Percentiles rank a stretch among this genome's conserved stretches.
Conservation (phyloP, 2,797 vertebrate genomes). For the Sebastes taczanowskii region DNA sequence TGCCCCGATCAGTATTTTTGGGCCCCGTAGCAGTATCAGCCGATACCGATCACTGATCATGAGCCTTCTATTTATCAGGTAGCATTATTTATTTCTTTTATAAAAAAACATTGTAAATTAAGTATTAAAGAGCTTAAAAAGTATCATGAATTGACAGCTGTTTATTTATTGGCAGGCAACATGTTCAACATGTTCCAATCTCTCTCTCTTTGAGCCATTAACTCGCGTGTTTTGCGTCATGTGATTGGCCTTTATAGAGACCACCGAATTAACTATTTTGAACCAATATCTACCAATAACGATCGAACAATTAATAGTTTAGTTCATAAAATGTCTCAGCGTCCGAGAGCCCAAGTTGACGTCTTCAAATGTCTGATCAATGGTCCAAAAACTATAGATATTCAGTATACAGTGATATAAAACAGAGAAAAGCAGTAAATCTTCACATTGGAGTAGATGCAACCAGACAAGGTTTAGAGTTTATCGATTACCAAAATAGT, state of each 20-base stretch:
- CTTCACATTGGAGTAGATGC: neutral
- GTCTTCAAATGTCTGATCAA: neutral
- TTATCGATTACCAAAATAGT: neutral
- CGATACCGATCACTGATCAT: too few relatives aligned
- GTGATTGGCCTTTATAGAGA: too few relatives aligned
- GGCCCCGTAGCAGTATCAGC: too few relatives aligned
- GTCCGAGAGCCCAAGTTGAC: neutral
- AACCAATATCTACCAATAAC: too few relatives aligned
- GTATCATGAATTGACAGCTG: neutral
- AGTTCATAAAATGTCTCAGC: neutral
- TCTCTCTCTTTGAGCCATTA: too few relatives aligned
- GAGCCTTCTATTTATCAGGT: too few relatives aligned
- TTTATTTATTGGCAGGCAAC: neutral
- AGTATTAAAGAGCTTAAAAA: neutral
- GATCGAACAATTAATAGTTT: neutral
- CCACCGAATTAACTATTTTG: too few relatives aligned
- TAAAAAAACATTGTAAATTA: neutral
- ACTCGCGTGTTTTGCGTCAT: rapidly evolving
- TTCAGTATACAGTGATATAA: neutral
- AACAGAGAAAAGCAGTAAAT: neutral
- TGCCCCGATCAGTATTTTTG: too few relatives aligned
- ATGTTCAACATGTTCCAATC: neutral
- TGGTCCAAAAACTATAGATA: neutral
- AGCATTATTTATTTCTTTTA: too few relatives aligned
- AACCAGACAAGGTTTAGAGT: neutral